These are phyloP conservation scores for Nymphalis polychloros DNA, from an alignment of 2,888 invertebrate species.

Conservation along the genomic window DNA sequence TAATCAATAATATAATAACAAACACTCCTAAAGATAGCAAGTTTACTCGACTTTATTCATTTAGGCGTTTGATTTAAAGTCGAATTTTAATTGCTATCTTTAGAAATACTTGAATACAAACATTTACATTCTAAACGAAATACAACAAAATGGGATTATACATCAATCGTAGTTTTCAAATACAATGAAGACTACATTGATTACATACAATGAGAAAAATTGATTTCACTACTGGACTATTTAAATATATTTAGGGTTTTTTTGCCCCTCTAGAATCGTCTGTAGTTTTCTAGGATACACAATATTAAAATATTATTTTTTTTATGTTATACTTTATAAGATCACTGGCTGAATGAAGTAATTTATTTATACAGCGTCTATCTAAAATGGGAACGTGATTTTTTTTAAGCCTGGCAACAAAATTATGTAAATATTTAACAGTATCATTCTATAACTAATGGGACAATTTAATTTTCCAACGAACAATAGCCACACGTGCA, in stretches of 20 bases:
- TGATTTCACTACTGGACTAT: conserved; percentile 44
- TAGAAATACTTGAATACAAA: conserved; percentile 14
- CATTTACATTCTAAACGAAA: conserved; percentile 37
- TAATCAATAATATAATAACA: conserved; percentile 17
- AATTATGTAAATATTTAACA: conserved; percentile 13
- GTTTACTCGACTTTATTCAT: not conserved
- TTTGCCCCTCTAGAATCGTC: conserved; percentile 17
- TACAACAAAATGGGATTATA: conserved; percentile 47
- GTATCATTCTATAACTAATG: conserved; percentile 26
- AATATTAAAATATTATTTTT: conserved; percentile 37
- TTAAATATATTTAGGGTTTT: conserved; percentile 24
- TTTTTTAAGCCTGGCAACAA: conserved; percentile 32
- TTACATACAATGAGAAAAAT: conserved; percentile 32
- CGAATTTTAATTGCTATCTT: conserved; percentile 21
- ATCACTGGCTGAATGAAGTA: conserved; percentile 35
- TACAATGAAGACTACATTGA: conserved; percentile 70
- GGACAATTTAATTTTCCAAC: conserved; percentile 28
- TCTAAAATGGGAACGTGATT: conserved; percentile 29
- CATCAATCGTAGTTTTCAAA: conserved; percentile 69
- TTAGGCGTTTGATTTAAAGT: not conserved
- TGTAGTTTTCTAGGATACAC: conserved; percentile 38
- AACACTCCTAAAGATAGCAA: conserved; percentile 4
- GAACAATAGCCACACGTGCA: conserved; percentile 26
- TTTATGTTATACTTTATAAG: conserved; percentile 30
- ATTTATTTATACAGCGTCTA: conserved; percentile 21